Conservation (phyloP, 2,888 invertebrate genomes). For the Lasioglossum morio region DNA sequence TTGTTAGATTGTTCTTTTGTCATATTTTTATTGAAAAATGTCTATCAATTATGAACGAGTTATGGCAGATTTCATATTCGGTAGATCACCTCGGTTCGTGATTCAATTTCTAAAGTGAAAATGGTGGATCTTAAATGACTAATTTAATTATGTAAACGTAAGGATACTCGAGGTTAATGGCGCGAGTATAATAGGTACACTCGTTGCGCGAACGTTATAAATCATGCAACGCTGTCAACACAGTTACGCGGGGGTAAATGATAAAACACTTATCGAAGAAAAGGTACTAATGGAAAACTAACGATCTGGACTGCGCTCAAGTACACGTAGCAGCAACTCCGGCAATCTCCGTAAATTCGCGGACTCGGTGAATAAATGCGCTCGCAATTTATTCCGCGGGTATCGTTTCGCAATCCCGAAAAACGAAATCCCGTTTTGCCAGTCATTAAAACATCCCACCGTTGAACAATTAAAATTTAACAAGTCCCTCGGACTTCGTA, state of each 20-base stretch:
- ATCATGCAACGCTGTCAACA: constrained; percentile 43
- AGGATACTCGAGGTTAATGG: neutral
- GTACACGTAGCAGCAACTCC: constrained; percentile 20
- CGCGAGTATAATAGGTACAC: neutral
- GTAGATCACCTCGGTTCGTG: neutral
- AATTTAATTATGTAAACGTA: constrained; percentile 5
- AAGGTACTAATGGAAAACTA: constrained; percentile 57
- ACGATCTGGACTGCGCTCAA: constrained; percentile 50
- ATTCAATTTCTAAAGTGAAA: neutral
- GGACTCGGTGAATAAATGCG: constrained; percentile 30
- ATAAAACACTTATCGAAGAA: constrained; percentile 39
- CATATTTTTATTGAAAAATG: neutral
- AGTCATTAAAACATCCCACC: neutral
- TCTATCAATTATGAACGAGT: neutral
- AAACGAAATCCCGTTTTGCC: neutral
- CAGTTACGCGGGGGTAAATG: constrained; percentile 16
- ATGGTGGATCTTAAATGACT: neutral
- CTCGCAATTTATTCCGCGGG: neutral
- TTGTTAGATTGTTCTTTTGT: too few species aligned
- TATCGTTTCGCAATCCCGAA: neutral
- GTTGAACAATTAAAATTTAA: constrained; percentile 2
- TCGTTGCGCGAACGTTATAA: neutral
- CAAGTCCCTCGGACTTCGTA: neutral
- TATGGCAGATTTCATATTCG: neutral
- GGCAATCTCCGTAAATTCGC: constrained; percentile 29